Percentiles rank a stretch among this genome's conserved stretches.
These are phyloP conservation scores for Cantharis nigra DNA, from an alignment of 2,888 invertebrate genomes.

Conservation along the genomic window DNA sequence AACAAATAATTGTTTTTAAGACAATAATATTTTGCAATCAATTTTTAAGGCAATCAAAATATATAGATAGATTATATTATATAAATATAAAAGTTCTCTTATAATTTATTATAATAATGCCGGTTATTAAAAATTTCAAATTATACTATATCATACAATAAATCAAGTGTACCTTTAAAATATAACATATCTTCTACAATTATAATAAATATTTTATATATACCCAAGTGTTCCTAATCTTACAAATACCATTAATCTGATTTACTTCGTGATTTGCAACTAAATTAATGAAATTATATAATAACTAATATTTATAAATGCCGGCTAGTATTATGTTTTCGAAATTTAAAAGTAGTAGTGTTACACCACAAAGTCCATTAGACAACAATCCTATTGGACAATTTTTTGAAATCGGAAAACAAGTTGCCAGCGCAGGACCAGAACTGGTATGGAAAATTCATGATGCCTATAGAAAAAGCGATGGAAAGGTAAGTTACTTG, in stretches of 20 bases:
- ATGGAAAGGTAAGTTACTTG: slow-evolving; percentile 76
- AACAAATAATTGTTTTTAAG: slow-evolving; percentile 2
- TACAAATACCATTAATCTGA: background rate
- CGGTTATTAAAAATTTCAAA: background rate
- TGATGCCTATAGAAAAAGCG: slow-evolving; percentile 85
- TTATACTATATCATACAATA: slow-evolving; percentile 1
- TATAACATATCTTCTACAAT: slow-evolving; percentile 11
- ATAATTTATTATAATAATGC: background rate
- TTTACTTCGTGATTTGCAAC: background rate
- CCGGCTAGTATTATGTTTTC: slow-evolving; percentile 69
- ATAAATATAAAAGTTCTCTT: background rate
- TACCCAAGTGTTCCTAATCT: slow-evolving; percentile 16
- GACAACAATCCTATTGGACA: slow-evolving; percentile 85
- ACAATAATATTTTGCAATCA: slow-evolving; percentile 20
- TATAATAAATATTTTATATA: slow-evolving; percentile 7
- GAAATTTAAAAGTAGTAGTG: slow-evolving; percentile 69
- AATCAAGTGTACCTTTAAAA: slow-evolving; percentile 11
- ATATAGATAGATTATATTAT: background rate
- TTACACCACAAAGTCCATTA: slow-evolving; percentile 59
- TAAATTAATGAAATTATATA: background rate
- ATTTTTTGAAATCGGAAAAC: slow-evolving; percentile 85
- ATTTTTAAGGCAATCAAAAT: slow-evolving; percentile 15
- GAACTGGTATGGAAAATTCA: slow-evolving; percentile 91
- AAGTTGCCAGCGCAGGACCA: slow-evolving; percentile 81
- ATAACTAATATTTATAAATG: slow-evolving; percentile 39